These are phyloP conservation scores for Plagiodera versicolora DNA, from an alignment of 2,888 invertebrate genomes.

Conservation along the genomic window DNA sequence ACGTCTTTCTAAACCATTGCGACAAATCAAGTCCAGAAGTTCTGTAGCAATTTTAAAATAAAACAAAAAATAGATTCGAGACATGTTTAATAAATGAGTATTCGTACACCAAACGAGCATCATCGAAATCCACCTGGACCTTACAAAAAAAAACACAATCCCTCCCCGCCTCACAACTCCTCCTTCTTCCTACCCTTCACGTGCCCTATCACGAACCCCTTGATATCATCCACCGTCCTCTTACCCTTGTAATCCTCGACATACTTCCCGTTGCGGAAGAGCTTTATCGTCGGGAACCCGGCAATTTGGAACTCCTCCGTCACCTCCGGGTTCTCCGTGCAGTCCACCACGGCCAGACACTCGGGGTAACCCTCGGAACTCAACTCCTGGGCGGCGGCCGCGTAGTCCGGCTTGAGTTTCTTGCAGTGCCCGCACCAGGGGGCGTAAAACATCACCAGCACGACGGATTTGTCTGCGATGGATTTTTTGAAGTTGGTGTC, in stretches of 20 bases:
- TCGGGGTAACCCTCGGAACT: slow-evolving; percentile 50
- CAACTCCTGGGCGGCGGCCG: slow-evolving; percentile 59
- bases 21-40: too few relatives aligned
- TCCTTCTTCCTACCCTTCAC: slow-evolving; percentile 22
- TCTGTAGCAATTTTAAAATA: background rate
- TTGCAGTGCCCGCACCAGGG: slow-evolving; percentile 78
- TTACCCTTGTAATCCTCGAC: slow-evolving; percentile 61
- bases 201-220: slow-evolving; percentile 25
- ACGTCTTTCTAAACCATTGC: too few relatives aligned
- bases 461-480: slow-evolving; percentile 62
- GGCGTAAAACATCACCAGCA: slow-evolving; percentile 78
- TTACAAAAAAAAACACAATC: slow-evolving; percentile 19
- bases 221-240: slow-evolving; percentile 60
- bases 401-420: slow-evolving; percentile 68
- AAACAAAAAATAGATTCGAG: background rate
- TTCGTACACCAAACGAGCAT: slow-evolving; percentile 27
- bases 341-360: slow-evolving; percentile 66
- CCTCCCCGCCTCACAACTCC: slow-evolving; percentile 22
- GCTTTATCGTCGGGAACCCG: slow-evolving; percentile 70
- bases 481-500: slow-evolving; percentile 64
- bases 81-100: slow-evolving; percentile 27
- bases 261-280: slow-evolving; percentile 60
- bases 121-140: slow-evolving; percentile 9
- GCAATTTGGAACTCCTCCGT: slow-evolving; percentile 64
- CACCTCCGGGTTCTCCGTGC: slow-evolving; percentile 63